These are phyloP conservation scores for Forficula auricularia DNA, from an alignment of 1,140 invertebrate species.

Conservation along the genomic window DNA sequence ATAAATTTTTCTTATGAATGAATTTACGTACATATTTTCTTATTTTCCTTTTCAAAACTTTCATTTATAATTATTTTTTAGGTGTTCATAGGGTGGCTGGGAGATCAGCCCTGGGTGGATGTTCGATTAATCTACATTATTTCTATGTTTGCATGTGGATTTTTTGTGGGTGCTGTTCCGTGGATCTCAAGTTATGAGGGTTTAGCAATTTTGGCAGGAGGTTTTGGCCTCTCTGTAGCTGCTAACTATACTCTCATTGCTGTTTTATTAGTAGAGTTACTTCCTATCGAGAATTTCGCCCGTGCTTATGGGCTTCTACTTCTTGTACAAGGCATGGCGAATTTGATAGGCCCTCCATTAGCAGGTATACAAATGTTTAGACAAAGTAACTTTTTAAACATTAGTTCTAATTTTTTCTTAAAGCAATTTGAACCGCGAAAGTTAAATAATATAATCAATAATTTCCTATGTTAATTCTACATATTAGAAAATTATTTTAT, in stretches of 20 bases:
- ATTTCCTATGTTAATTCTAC: too few relatives aligned
- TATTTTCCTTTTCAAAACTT: too few relatives aligned
- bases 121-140: constrained; percentile 54
- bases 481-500: too few relatives aligned
- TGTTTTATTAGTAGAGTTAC: constrained; percentile 69
- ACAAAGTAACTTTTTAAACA: too few relatives aligned
- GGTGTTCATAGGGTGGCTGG: constrained; percentile 72
- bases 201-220: constrained; percentile 42
- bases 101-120: constrained; percentile 59
- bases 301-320: constrained; percentile 75
- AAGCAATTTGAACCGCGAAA: too few relatives aligned
- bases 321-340: constrained; percentile 73
- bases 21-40: too few relatives aligned
- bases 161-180: constrained; percentile 50
- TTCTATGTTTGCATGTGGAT: constrained; percentile 61
- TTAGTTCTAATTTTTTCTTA: too few relatives aligned
- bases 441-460: too few relatives aligned
- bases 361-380: constrained; percentile 36
- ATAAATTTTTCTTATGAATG: too few relatives aligned
- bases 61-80: too few relatives aligned
- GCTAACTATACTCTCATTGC: constrained; percentile 75
- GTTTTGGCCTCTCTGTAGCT: constrained; percentile 69
- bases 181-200: constrained; percentile 35
- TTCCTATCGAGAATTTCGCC: constrained; percentile 70
- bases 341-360: constrained; percentile 70